Base-by-base conservation (phyloP, 2,888 invertebrate genomes). In the Zygogramma bicolorata region DNA sequence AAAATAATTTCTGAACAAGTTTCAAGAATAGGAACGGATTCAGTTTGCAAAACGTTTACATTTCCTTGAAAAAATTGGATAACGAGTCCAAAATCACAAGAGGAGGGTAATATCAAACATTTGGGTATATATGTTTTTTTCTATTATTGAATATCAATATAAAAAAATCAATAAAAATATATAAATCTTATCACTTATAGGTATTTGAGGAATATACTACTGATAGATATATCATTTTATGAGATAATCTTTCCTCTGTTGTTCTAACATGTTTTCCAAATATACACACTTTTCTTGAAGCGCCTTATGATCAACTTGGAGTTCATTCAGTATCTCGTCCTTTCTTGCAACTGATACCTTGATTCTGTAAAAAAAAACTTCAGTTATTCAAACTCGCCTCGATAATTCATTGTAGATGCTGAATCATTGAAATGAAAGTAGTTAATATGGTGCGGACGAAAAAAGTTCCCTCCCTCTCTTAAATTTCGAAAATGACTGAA, bases 291-390 rank as follows among this genome's bases (percentile, higher is more conserved):
- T 93, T 85, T 93, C 93, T 78, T 93, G 90, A 60, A 93, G 88
- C 40, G 92, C 91, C 65, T 91, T 90, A 18, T 92, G 89, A 81
- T 95, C 94, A 61, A 92, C 90, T 59, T 91, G 92, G 34, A 95
- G 86, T 71, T 94, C 91, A 74, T 92, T 91, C 65, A 95, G 90
- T 6, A 93, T 90, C 3, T 94, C 91, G 83, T 95, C 94, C 84
- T 95, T 95, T 72, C 94, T 92, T 0, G 93, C 92, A 20, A 96
- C 91, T 0, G 95, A 93, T 71, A 94, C 91, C 86, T 94, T 95
- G 15, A 96, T 94, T 81, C 95, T 94, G 81, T n/a, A 53, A 22
- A 61, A 42, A 60, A 22, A 5, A n/a, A 59, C 4, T n/a, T n/a
- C n/a, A n/a, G n/a, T n/a, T n/a, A n/a, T n/a, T n/a, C n/a, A n/a